These are phyloP conservation scores for Zelostemma sp. DNA, from an alignment of 1,140 invertebrate genomes.

Conservation along the genomic window DNA sequence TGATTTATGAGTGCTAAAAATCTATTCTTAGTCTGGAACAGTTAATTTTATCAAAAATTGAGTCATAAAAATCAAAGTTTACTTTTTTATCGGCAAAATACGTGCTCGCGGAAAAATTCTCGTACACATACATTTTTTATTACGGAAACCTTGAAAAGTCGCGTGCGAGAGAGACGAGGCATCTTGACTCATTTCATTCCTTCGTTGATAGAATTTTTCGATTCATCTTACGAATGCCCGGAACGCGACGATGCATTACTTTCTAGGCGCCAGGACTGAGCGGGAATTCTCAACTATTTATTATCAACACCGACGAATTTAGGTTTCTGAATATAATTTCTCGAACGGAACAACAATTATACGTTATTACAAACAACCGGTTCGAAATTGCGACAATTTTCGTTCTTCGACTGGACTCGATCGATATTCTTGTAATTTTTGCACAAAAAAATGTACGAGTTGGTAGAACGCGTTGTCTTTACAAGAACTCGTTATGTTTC, in stretches of 20 bases:
- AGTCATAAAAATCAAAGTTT: neutral
- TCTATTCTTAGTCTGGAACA: neutral
- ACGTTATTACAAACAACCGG: too few species aligned
- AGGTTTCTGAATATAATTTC: too few species aligned
- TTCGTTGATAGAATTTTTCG: constrained; percentile 39
- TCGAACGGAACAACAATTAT: too few species aligned
- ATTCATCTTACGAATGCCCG: constrained; percentile 35
- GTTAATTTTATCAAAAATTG: neutral
- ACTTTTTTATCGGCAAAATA: neutral
- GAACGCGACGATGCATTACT: constrained; percentile 31
- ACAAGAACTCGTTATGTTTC: constrained; percentile 2
- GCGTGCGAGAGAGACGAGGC: neutral
- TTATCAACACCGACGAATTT: too few species aligned
- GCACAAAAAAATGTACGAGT: constrained; percentile 6
- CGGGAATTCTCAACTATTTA: too few species aligned
- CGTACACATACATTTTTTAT: neutral
- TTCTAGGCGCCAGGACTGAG: neutral
- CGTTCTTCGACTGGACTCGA: too few species aligned
- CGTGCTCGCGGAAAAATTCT: neutral
- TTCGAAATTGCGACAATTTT: too few species aligned
- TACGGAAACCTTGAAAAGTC: neutral
- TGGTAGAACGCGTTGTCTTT: constrained; percentile 14
- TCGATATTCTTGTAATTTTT: neutral
- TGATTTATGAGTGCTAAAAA: too few species aligned
- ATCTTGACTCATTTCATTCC: constrained; percentile 18